Percentiles rank a stretch among this genome's conserved stretches.
phyloP scores from a whole-genome alignment of 1,140 invertebrate species.

The Dreissena rostriformis region DNA sequence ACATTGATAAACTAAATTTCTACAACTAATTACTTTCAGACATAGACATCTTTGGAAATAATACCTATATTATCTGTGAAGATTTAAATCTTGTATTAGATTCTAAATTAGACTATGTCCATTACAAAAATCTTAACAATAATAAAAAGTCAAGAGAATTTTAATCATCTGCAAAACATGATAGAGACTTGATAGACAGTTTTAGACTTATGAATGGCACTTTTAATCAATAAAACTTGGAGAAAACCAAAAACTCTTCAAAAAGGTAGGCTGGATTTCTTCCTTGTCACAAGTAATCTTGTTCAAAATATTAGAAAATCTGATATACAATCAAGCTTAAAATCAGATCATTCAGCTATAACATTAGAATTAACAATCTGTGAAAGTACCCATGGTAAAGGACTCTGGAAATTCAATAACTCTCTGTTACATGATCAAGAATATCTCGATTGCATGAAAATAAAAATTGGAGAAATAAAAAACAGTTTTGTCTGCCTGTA shows the following conservation, averaged over 20 bases:
- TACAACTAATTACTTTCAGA: constrained; percentile 22
- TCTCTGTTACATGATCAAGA: constrained; percentile 7
- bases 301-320: constrained; percentile 15
- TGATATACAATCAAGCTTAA: constrained; percentile 39
- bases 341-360: constrained; percentile 48
- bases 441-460: constrained; percentile 7
- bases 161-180: constrained; percentile 11
- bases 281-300: constrained; percentile 35
- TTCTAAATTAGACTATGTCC: constrained; percentile 26
- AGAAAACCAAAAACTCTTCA: constrained; percentile 46
- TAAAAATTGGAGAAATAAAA: not conserved
- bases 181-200: constrained; percentile 34
- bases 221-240: constrained; percentile 35
- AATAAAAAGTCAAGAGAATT: constrained; percentile 13
- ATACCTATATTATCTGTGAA: constrained; percentile 18
- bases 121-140: constrained; percentile 35
- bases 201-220: constrained; percentile 6
- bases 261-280: constrained; percentile 54
- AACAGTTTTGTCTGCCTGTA: not conserved
- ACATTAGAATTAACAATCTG: not conserved
- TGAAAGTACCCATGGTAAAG: constrained; percentile 36
- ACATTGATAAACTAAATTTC: constrained; percentile 43
- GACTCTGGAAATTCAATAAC: constrained; percentile 55
- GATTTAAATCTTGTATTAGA: constrained; percentile 39
- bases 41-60: not conserved